phyloP scores from a whole-genome alignment of 2,888 invertebrate genomes.

The Diadromus collaris region DNA sequence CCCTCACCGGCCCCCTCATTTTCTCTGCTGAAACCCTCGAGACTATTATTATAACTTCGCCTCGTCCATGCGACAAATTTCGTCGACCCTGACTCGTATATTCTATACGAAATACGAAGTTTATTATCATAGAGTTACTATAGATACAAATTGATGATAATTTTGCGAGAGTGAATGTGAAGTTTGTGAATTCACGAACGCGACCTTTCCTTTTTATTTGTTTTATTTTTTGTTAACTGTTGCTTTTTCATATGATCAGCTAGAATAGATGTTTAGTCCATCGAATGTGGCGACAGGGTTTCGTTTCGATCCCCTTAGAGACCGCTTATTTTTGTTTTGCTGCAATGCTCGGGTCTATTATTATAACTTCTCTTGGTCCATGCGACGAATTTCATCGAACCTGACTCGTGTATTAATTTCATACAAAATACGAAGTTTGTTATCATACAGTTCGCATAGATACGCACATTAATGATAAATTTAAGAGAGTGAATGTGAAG shows the following conservation, averaged over 20 bases:
- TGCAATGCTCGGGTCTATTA: conserved; percentile 18
- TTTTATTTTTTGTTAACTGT: too few species aligned
- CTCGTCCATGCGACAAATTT: conserved; percentile 3
- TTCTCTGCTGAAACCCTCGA: neutral
- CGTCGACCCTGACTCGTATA: neutral
- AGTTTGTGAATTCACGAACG: too few species aligned
- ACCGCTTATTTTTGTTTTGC: too few species aligned
- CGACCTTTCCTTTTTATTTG: too few species aligned
- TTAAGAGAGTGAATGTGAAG: neutral
- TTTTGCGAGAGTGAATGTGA: neutral
- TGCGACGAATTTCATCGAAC: neutral
- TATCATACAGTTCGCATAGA: neutral
- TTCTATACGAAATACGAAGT: neutral
- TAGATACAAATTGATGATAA: neutral
- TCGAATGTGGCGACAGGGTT: too few species aligned
- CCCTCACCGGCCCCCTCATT: conserved; percentile 8
- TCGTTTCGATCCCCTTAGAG: too few species aligned
- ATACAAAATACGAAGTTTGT: neutral
- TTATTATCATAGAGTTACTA: neutral
- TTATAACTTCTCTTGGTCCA: conserved; percentile 28
- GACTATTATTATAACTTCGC: conserved; percentile 39
- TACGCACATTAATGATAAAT: neutral
- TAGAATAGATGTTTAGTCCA: too few species aligned
- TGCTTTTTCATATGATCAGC: too few species aligned
- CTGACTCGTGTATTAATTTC: neutral